Conservation (phyloP, 2,888 invertebrate species). For the Hofmannophila pseudospretella region DNA sequence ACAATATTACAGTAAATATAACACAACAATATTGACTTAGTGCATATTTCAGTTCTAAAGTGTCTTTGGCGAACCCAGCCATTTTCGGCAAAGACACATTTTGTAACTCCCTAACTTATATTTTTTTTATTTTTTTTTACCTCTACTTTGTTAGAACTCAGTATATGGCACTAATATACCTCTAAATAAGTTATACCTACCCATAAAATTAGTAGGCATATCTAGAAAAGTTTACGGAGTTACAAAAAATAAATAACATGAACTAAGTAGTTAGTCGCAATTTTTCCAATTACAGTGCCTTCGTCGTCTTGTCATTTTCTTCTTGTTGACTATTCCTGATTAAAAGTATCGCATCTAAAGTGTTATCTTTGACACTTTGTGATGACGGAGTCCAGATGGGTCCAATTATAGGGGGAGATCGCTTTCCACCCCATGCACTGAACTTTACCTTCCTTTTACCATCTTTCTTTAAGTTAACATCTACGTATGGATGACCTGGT, state of each 20-base stretch:
- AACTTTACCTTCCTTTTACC: slow-evolving; percentile 70
- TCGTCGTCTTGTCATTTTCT: slow-evolving; percentile 21
- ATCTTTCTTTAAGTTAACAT: slow-evolving; percentile 60
- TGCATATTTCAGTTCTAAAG: slow-evolving; percentile 17
- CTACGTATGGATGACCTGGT: slow-evolving; percentile 57
- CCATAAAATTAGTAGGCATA: slow-evolving; percentile 11
- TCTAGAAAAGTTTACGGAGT: slow-evolving; percentile 2
- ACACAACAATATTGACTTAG: slow-evolving; percentile 20
- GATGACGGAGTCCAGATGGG: slow-evolving; percentile 64
- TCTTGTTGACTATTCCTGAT: slow-evolving; percentile 39
- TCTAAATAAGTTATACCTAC: slow-evolving; percentile 2
- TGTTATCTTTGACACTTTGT: slow-evolving; percentile 43
- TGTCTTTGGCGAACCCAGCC: slow-evolving; percentile 51
- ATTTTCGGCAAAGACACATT: slow-evolving; percentile 32
- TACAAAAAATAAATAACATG: slow-evolving; percentile 6
- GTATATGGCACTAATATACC: slow-evolving; percentile 41
- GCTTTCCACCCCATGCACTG: slow-evolving; percentile 69
- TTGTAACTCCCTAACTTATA: slow-evolving; percentile 33
- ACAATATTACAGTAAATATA: slow-evolving; percentile 27
- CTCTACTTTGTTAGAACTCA: slow-evolving; percentile 7
- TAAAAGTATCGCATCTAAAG: slow-evolving; percentile 50
- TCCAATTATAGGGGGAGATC: slow-evolving; percentile 67
- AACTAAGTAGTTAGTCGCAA: background rate
- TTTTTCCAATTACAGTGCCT: slow-evolving; percentile 17
- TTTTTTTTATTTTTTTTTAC: slow-evolving; percentile 19